Percentiles rank a stretch among this genome's conserved stretches.
Evolutionary conservation across 2,888 invertebrate species (phyloP).

Genomic region (Acrobasis consociella): DNA sequence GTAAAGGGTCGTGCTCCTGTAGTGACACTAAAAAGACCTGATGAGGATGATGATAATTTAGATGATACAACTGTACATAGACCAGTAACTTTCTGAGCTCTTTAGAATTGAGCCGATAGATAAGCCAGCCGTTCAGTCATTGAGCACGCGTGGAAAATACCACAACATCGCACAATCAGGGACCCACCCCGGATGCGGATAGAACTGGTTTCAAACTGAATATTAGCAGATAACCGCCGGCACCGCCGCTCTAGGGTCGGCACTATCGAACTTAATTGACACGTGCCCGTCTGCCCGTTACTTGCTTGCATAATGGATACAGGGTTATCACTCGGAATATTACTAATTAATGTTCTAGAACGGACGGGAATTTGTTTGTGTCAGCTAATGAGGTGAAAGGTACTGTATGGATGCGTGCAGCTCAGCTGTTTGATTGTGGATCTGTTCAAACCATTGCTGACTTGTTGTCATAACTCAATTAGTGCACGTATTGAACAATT

Average conservation of each 20-base stretch:
- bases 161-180: background rate
- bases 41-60: no score
- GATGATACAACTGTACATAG: background rate
- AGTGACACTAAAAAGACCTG: no score
- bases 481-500: no score
- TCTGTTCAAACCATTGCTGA: no score
- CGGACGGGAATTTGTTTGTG: background rate
- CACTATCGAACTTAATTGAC: slow-evolving; percentile 19
- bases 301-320: slow-evolving; percentile 14
- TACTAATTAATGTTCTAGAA: background rate
- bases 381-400: background rate
- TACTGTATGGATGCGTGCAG: background rate
- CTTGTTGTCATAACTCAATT: no score
- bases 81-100: no score
- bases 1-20: no score
- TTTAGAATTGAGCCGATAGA: no score
- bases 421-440: no score
- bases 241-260: slow-evolving; percentile 5
- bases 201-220: slow-evolving; percentile 7
- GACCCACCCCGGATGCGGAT: background rate
- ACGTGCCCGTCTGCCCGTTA: slow-evolving; percentile 22
- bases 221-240: slow-evolving; percentile 11
- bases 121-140: background rate
- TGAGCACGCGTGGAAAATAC: slow-evolving; percentile 30
- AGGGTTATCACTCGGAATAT: background rate